Base-by-base conservation (phyloP, 2,888 invertebrate genomes). In the Timandra comae region DNA sequence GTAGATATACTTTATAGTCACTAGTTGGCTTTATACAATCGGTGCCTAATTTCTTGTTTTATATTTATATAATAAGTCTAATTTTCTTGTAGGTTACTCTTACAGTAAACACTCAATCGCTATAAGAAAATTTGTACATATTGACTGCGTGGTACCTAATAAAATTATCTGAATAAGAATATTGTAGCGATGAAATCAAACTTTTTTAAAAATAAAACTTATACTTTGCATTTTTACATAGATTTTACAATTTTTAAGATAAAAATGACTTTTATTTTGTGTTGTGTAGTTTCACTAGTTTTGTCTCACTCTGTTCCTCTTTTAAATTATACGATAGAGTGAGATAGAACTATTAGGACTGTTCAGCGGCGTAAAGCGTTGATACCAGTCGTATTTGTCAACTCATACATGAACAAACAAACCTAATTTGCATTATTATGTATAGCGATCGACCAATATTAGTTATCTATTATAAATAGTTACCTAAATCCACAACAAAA, bases 21-120 rank as follows among this genome's bases (percentile, higher is more conserved):
- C 67, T 77, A 77, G 74, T 56, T 63, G 49, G 78, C 78, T 77
- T 65, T 47, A 56, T 64, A 67, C 49, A 59, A 65, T 61, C 56
- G 69, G 79, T 78, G 79, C 77, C 75, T 77, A 77, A 67, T 64
- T 59, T 58, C 52, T 46, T 46, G 52, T 57, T 62, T 54, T 56
- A 40, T 41, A 52, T 38, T 49, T 29, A 24, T 43, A 27, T 37
- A 30, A 30, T 38, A 52, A 47, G 43, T 29, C 38, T 37, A 11
- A 29, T 46, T 46, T 38, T 38, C 33, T 40, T 41, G 30, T 53
- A 45, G 41, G 38, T 35, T 52, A 39, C 12, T n/a, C 12, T 13
- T 47, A 43, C n/a, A n/a, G n/a, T n/a, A n/a, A 42, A 36, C 46
- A 41, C 34, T 38, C 30, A 33, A 43, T 44, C 39, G 41, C 38